Percentiles rank a stretch among this genome's conserved stretches.
Evolutionary conservation across 2,113 vertebrate species (phyloP).

Genomic region (Agapornis roseicollis): DNA sequence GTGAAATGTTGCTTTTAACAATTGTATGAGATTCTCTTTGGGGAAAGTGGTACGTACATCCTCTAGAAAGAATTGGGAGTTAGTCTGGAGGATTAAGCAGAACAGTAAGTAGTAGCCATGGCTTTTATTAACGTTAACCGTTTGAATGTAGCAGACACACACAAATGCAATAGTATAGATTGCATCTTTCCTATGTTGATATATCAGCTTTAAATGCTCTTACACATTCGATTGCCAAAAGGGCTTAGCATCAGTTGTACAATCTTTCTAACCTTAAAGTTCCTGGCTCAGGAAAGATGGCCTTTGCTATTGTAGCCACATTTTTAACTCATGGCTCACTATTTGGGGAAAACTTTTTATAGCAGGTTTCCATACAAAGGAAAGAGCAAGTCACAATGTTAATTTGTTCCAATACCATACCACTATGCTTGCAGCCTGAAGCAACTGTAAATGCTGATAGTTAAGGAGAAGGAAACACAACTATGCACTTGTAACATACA

Average conservation of each 20-base stretch:
- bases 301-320: conserved; percentile 71
- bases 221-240: conserved; percentile 72
- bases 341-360: conserved; percentile 26
- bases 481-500: conserved; percentile 79
- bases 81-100: conserved; percentile 20
- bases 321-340: conserved; percentile 63
- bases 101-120: background rate
- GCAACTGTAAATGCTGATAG: conserved; percentile 59
- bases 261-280: conserved; percentile 70
- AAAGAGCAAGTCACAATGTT: conserved; percentile 44
- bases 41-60: background rate
- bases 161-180: conserved; percentile 12
- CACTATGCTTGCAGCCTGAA: conserved; percentile 67
- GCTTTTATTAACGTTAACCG: background rate
- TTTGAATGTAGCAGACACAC: conserved; percentile 49
- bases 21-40: background rate
- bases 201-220: conserved; percentile 41
- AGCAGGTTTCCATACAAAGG: conserved; percentile 61
- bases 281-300: conserved; percentile 80
- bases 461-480: conserved; percentile 62
- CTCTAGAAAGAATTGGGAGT: background rate
- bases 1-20: background rate
- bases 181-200: conserved; percentile 51
- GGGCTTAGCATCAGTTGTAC: conserved; percentile 76
- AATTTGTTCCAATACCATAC: conserved; percentile 53